Percentiles rank a stretch among this genome's conserved stretches.
phyloP scores from a whole-genome alignment of 2,888 invertebrate genomes.

The Macrophya alboannulata region DNA sequence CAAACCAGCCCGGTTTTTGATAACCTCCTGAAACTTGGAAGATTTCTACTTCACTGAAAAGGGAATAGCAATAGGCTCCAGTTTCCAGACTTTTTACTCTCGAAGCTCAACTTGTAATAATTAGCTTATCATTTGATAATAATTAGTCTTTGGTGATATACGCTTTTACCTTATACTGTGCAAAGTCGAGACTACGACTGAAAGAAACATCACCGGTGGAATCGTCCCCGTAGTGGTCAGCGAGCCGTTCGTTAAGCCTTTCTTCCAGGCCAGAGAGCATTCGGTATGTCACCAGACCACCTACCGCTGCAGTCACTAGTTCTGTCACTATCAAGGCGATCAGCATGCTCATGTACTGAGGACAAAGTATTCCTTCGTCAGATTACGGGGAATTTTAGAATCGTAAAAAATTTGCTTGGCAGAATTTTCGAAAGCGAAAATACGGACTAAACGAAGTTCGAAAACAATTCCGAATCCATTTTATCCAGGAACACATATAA shows the following conservation, averaged over 20 bases:
- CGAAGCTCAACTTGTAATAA: neutral
- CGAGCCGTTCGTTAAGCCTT: conserved; percentile 74
- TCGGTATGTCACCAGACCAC: conserved; percentile 78
- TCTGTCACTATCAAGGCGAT: conserved; percentile 80
- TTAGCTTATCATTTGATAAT: neutral
- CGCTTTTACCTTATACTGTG: conserved; percentile 77
- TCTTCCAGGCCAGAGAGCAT: conserved; percentile 76
- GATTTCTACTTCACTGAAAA: neutral
- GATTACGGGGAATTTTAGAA: neutral
- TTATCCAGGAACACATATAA: neutral
- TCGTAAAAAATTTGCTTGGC: neutral
- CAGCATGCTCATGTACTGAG: conserved; percentile 80
- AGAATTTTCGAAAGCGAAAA: neutral
- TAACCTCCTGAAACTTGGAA: neutral
- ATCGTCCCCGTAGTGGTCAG: conserved; percentile 76
- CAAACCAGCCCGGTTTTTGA: neutral
- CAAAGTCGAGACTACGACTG: conserved; percentile 80
- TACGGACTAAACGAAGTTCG: neutral
- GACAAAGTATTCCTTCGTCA: conserved; percentile 34
- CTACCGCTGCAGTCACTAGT: conserved; percentile 76
- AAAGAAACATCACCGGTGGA: conserved; percentile 75
- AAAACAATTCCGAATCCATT: neutral
- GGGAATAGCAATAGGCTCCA: neutral
- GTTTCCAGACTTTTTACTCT: neutral
- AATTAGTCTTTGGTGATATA: neutral